phyloP scores from a whole-genome alignment of 2,113 vertebrate species.

The Zosterops pallidus region DNA sequence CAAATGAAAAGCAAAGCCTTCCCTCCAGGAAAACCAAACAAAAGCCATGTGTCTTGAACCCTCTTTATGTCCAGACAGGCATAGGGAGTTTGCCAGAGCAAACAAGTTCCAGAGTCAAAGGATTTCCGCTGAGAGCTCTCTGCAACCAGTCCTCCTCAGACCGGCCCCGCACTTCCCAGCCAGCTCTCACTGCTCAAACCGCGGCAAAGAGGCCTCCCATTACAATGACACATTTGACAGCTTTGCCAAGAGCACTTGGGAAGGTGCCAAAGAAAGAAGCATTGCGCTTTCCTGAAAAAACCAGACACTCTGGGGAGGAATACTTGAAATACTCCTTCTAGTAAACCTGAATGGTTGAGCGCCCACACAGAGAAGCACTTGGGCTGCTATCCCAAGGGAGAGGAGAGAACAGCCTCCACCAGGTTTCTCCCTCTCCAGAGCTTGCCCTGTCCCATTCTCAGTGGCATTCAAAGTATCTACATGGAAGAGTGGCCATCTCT shows the following conservation, averaged over 20 bases:
- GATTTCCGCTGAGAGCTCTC: conserved; percentile 67
- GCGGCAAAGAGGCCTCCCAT: conserved; percentile 50
- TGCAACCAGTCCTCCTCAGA: conserved; percentile 46
- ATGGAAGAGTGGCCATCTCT: neutral
- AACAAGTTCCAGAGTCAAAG: conserved; percentile 64
- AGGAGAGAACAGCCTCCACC: neutral
- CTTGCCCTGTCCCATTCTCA: neutral
- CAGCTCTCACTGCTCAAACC: conserved; percentile 48
- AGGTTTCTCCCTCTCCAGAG: neutral
- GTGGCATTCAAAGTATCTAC: neutral
- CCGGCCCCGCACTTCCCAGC: conserved; percentile 24
- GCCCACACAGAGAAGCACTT: neutral
- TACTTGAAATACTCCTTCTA: conserved; percentile 47
- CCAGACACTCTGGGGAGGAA: conserved; percentile 7
- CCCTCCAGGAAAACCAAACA: conserved; percentile 63
- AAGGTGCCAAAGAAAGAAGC: conserved; percentile 45
- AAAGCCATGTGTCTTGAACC: conserved; percentile 56
- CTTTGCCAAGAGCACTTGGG: conserved; percentile 61
- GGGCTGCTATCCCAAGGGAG: neutral
- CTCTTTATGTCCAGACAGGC: conserved; percentile 58
- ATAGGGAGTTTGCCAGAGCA: conserved; percentile 62
- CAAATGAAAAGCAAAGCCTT: conserved; percentile 56
- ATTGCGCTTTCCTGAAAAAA: conserved; percentile 13
- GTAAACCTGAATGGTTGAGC: neutral
- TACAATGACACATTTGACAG: conserved; percentile 61